Conservation (phyloP, 2,888 invertebrate genomes). For the Hemicrepidius hirtus region DNA sequence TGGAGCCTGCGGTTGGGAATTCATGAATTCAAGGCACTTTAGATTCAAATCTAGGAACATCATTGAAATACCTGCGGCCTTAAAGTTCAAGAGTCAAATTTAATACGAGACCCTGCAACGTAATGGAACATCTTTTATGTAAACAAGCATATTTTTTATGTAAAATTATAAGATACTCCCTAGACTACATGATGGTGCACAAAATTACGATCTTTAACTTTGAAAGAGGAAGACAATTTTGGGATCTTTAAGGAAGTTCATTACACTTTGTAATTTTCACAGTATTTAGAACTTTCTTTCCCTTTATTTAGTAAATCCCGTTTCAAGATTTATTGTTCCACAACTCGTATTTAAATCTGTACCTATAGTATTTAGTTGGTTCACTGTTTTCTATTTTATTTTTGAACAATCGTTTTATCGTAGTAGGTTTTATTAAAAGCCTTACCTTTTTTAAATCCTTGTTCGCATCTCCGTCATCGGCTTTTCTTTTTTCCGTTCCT, state of each 20-base stretch:
- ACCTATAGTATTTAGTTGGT: too few species aligned
- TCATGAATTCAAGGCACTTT: conserved; percentile 41
- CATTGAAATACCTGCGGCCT: conserved; percentile 38
- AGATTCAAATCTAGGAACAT: conserved; percentile 42
- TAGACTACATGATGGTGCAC: conserved; percentile 3
- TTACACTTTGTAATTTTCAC: conserved; percentile 21
- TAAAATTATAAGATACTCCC: conserved; percentile 20
- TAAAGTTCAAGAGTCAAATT: conserved; percentile 40
- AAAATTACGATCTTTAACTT: conserved; percentile 3
- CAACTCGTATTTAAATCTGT: too few species aligned
- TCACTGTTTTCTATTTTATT: too few species aligned
- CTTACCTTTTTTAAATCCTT: conserved; percentile 91
- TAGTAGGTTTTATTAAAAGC: conserved; percentile 36
- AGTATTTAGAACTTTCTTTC: conserved; percentile 2
- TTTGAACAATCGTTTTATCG: neutral
- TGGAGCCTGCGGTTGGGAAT: conserved; percentile 19
- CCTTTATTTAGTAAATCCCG: conserved; percentile 12
- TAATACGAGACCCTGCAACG: conserved; percentile 30
- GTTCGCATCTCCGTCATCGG: conserved; percentile 86
- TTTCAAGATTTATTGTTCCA: too few species aligned
- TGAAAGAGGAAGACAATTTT: neutral
- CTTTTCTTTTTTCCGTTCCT: conserved; percentile 87
- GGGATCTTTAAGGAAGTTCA: neutral
- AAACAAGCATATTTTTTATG: conserved; percentile 44
- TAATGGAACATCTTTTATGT: conserved; percentile 64